phyloP scores from a whole-genome alignment of 2,888 invertebrate species.

The Pristionchus mayeri region DNA sequence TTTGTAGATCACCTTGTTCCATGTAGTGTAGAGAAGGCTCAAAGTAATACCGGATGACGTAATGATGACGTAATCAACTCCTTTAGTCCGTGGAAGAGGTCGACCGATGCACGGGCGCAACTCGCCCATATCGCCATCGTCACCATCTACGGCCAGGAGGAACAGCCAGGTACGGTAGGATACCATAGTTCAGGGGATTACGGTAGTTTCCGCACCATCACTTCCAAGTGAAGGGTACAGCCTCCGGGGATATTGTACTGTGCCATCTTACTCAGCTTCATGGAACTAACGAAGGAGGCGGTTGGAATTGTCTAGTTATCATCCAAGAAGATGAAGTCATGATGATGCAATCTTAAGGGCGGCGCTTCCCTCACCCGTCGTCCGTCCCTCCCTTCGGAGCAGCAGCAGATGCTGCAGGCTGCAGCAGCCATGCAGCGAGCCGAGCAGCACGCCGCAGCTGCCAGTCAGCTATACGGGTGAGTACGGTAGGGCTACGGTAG shows the following conservation, averaged over 20 bases:
- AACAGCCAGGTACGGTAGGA: conserved; percentile 9
- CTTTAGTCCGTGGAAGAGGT: background rate
- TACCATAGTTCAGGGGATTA: too few relatives aligned
- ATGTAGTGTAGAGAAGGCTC: background rate
- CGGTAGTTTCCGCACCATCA: too few relatives aligned
- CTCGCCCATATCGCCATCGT: background rate
- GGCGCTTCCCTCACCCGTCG: conserved; percentile 31
- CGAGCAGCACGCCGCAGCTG: conserved; percentile 30
- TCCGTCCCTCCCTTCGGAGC: conserved; percentile 2
- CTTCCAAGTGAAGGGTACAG: too few relatives aligned
- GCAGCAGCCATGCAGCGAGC: conserved; percentile 35
- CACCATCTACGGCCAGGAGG: background rate
- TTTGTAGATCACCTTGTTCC: too few relatives aligned
- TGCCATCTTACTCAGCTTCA: background rate
- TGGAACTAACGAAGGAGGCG: conserved; percentile 48
- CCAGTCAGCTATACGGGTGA: conserved; percentile 42
- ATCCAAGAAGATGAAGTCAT: too few relatives aligned
- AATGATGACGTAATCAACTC: background rate
- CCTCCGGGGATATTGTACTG: too few relatives aligned
- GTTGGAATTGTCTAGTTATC: background rate
- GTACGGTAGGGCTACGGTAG: background rate
- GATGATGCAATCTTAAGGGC: background rate
- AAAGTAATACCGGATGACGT: background rate
- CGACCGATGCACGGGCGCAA: background rate
- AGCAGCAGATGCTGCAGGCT: conserved; percentile 41